Evolutionary conservation across 1,140 invertebrate species (phyloP), one percentile per base, ranked within the genome.

Genomic region (Antheraea pernyi): DNA sequence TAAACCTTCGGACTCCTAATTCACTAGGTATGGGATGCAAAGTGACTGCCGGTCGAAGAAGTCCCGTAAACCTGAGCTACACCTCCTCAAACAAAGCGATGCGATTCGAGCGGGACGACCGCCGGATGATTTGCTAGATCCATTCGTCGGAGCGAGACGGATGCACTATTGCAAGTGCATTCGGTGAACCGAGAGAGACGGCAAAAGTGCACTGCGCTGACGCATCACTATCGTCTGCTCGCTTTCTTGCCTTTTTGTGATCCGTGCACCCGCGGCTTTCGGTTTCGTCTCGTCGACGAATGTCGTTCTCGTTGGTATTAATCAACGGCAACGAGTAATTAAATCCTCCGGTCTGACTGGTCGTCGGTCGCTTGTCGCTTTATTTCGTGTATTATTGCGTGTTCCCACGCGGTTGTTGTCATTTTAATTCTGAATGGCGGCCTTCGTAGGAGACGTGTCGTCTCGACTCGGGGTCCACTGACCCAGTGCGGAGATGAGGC

Each of bases 351-450:
- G 19, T 61, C 60, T 22, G 60, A 42, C 39, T n/a, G 46, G 10
- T 16, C 16, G 13, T 16, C 46, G 39, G 39, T 16, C 10, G 83
- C 84, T 81, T 81, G 85, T 85, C 84, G 76, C 71, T 76, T 76
- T 67, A 83, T 76, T 84, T 83, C 82, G 81, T 82, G 85, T 88
- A n/a, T n/a, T n/a, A n/a, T 91, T 85, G 80, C 75, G 64, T 71
- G 86, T 89, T 91, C 87, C 85, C 89, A 91, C 87, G 88, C 85
- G 79, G 83, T 85, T 89, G 84, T 89, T 88, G 88, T 88, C 85
- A 84, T 85, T 87, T 91, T 85, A 84, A 85, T 89, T 86, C 84
- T 87, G 78, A 83, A 83, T 81, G 78, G 78, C 75, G 82, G 79
- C 82, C 82, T 86, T 88, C 77, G 71, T 59, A 73, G 72, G 67